Conservation (phyloP, 2,888 invertebrate species). For the Ephialtes manifestator region DNA sequence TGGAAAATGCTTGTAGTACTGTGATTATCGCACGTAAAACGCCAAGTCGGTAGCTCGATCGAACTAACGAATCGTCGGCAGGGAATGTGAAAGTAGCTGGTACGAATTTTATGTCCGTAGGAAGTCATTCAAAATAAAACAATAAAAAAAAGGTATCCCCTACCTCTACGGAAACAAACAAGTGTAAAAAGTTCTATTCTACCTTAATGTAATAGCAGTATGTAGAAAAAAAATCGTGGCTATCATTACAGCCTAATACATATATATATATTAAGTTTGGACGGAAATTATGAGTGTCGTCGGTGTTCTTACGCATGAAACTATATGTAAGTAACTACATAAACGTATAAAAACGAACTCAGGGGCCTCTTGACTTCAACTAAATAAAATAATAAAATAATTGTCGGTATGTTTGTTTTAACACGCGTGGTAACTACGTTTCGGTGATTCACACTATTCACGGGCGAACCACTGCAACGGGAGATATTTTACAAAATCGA, state of each 20-base stretch:
- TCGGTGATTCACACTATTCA: conserved; percentile 21
- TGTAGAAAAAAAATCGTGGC: conserved; percentile 42
- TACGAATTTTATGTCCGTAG: conserved; percentile 29
- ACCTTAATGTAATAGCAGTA: conserved; percentile 36
- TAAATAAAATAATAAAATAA: conserved; percentile 47
- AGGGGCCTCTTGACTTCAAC: conserved; percentile 38
- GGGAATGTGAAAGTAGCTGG: conserved; percentile 29
- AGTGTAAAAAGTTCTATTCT: conserved; percentile 56
- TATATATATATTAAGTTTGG: conserved; percentile 66
- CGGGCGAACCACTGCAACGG: conserved; percentile 6
- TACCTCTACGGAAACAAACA: conserved; percentile 21
- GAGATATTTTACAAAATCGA: conserved; percentile 59
- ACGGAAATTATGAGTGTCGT: conserved; percentile 68
- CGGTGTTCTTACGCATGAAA: conserved; percentile 50
- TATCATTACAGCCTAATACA: conserved; percentile 42
- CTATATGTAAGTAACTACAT: conserved; percentile 30
- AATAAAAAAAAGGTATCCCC: conserved; percentile 2
- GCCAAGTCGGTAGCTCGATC: not conserved
- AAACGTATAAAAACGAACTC: conserved; percentile 29
- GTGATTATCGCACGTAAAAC: conserved; percentile 21
- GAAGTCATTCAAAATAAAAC: conserved; percentile 38
- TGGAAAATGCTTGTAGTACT: not conserved
- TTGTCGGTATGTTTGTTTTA: conserved; percentile 38
- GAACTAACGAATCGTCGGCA: conserved; percentile 19
- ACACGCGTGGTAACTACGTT: conserved; percentile 66